phyloP scores from a whole-genome alignment of 2,113 vertebrate species.

The Vulpes ferrilata region DNA sequence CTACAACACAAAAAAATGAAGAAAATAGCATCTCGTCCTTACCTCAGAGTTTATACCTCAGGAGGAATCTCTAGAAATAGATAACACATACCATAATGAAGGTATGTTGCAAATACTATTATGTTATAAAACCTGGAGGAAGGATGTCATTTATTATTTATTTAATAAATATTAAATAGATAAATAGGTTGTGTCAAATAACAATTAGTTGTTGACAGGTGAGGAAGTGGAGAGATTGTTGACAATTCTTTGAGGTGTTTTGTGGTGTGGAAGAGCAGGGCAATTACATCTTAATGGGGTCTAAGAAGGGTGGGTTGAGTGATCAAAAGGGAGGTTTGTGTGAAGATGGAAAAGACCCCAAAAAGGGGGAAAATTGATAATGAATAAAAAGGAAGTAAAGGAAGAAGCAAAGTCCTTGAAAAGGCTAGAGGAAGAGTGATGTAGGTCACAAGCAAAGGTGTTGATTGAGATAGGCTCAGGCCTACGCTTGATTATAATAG shows the following conservation, averaged over 20 bases:
- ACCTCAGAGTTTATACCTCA: not conserved
- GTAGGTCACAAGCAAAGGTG: not conserved
- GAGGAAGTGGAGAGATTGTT: not conserved
- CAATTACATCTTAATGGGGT: not conserved
- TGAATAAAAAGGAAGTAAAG: not conserved
- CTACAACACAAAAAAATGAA: not conserved
- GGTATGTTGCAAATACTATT: not conserved
- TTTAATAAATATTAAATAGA: not conserved
- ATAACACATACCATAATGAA: not conserved
- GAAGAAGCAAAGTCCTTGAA: not conserved
- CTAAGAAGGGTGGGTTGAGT: not conserved
- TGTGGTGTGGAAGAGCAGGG: not conserved
- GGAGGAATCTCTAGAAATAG: not conserved
- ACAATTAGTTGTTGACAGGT: not conserved
- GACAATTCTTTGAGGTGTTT: not conserved
- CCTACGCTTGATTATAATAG: not conserved
- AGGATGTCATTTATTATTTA: not conserved
- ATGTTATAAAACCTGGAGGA: not conserved
- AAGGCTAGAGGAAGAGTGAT: not conserved
- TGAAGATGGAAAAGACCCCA: not conserved
- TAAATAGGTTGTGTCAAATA: not conserved
- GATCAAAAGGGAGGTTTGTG: not conserved
- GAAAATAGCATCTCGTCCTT: not conserved
- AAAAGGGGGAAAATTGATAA: not conserved
- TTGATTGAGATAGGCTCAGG: not conserved